A percentile compares a stretch with the other conserved stretches of the same genome.
Conservation (phyloP, 1,140 invertebrate species). For the Heliothis virescens region DNA sequence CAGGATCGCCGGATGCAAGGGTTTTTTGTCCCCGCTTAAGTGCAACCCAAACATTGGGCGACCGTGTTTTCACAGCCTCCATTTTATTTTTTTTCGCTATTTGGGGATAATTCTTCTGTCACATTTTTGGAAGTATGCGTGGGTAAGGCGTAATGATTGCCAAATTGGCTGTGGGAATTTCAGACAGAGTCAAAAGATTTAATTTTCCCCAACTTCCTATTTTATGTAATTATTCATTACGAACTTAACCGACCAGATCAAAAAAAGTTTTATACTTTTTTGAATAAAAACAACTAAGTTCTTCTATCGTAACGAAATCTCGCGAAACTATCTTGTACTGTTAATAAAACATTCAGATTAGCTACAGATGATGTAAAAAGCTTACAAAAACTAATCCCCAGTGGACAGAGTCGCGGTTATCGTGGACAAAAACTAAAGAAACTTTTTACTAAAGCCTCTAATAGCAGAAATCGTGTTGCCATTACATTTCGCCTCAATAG, state of each 20-base stretch:
- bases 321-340: slow-evolving; percentile 1
- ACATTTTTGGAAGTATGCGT: slow-evolving; percentile 14
- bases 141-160: slow-evolving; percentile 32
- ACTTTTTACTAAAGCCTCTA: slow-evolving; percentile 35
- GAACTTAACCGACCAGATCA: background rate
- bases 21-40: slow-evolving; percentile 72
- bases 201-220: background rate
- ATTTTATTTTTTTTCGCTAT: slow-evolving; percentile 41
- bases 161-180: slow-evolving; percentile 27
- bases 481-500: slow-evolving; percentile 48
- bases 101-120: slow-evolving; percentile 41
- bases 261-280: background rate
- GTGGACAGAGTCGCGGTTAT: slow-evolving; percentile 8
- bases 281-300: background rate
- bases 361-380: slow-evolving; percentile 41
- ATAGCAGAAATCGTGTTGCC: slow-evolving; percentile 38
- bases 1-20: slow-evolving; percentile 72
- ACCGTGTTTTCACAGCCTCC: slow-evolving; percentile 56
- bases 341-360: slow-evolving; percentile 13
- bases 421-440: slow-evolving; percentile 44
- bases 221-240: background rate
- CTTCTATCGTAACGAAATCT: background rate
- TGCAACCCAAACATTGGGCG: slow-evolving; percentile 74
- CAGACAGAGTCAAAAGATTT: background rate
- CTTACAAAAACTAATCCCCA: slow-evolving; percentile 29